Conservation (phyloP, 2,797 vertebrate genomes). For the Artibeus lituratus region DNA sequence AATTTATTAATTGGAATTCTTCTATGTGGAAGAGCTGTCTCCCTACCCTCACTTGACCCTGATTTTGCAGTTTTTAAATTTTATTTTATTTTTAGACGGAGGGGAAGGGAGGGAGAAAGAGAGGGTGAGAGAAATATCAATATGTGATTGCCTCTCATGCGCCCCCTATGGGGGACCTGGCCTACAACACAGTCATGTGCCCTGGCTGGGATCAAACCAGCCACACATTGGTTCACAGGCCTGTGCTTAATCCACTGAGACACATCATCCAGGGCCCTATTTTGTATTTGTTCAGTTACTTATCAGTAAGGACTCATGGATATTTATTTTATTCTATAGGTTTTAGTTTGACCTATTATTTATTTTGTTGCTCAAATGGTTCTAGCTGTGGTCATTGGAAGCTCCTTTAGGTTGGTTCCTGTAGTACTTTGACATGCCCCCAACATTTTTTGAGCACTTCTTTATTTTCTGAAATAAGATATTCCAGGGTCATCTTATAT, state of each 20-base stretch:
- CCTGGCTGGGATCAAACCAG: no score
- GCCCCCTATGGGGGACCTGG: no score
- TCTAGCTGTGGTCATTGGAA: not conserved
- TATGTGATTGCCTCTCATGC: no score
- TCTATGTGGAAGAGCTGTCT: not conserved
- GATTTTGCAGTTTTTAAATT: not conserved
- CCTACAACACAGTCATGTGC: no score
- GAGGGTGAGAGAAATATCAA: no score
- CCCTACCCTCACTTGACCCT: not conserved
- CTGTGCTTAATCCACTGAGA: no score
- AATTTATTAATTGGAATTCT: constrained; percentile 17
- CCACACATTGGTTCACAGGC: no score
- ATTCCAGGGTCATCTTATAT: not conserved
- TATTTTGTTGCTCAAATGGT: not conserved
- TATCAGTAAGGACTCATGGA: not conserved
- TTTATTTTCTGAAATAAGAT: not conserved
- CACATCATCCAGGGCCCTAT: no score
- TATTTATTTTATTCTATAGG: not conserved
- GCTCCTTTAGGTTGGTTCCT: not conserved
- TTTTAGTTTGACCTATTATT: constrained; percentile 2
- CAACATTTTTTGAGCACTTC: not conserved
- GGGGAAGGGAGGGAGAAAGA: no score
- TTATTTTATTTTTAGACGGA: no score
- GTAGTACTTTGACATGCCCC: not conserved
- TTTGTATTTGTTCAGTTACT: not conserved